Conservation (phyloP, 53 echinoderm and acorn worm species). For the Paracentrotus lividus region DNA sequence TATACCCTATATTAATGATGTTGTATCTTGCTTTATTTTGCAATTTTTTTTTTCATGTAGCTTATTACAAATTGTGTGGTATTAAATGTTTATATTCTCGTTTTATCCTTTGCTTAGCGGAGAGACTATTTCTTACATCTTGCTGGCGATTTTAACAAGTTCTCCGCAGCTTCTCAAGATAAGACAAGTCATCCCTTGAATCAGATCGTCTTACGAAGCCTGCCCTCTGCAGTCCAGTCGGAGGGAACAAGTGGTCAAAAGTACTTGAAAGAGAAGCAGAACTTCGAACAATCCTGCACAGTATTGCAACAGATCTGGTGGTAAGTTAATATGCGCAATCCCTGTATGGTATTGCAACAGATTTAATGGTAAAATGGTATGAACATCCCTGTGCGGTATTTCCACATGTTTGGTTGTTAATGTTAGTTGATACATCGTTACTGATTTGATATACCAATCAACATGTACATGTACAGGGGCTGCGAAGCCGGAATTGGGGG, state of each 20-base stretch:
- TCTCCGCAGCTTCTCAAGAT: conserved; percentile 65
- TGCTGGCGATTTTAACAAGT: conserved; percentile 70
- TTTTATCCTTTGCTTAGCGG: conserved; percentile 46
- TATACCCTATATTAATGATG: too few relatives aligned
- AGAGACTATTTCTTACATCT: conserved; percentile 68
- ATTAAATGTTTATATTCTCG: conserved; percentile 14
- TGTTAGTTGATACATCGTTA: too few relatives aligned
- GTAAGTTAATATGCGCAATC: background rate
- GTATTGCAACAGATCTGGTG: conserved; percentile 45
- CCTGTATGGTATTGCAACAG: background rate
- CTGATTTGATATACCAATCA: too few relatives aligned
- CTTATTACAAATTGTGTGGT: background rate
- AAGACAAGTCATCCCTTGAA: conserved; percentile 63
- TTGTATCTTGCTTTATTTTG: too few relatives aligned
- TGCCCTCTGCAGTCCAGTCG: conserved; percentile 64
- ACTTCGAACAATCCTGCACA: conserved; percentile 39
- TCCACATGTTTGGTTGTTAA: too few relatives aligned
- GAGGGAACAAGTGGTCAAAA: conserved; percentile 38
- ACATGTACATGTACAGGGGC: too few relatives aligned
- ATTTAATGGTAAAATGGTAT: too few relatives aligned
- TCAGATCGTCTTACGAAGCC: conserved; percentile 70
- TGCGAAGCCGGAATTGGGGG: too few relatives aligned
- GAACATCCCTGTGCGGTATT: too few relatives aligned
- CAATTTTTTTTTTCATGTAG: too few relatives aligned
- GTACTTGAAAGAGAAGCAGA: conserved; percentile 55